These are phyloP conservation scores for Novumbra hubbsi DNA, from an alignment of 2,797 vertebrate genomes.

Conservation along the genomic window DNA sequence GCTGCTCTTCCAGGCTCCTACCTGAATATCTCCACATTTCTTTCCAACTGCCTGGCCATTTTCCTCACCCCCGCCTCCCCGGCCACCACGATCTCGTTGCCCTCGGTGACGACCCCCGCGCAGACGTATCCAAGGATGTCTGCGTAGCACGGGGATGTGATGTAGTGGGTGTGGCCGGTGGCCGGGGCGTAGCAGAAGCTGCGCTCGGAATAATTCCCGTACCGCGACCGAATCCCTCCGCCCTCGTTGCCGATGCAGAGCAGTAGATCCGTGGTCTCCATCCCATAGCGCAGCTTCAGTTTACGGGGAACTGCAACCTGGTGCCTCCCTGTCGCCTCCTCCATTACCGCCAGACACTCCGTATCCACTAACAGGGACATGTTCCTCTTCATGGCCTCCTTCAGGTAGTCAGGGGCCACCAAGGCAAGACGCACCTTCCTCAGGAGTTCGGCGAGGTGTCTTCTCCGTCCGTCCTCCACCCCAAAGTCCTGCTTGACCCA, in stretches of 20 bases:
- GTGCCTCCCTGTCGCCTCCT: slow-evolving; percentile 74
- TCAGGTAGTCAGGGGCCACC: slow-evolving; percentile 82
- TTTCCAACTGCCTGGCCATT: slow-evolving; percentile 85
- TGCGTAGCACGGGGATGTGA: slow-evolving; percentile 91
- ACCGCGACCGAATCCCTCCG: slow-evolving; percentile 87
- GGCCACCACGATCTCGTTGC: slow-evolving; percentile 87
- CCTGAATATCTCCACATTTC: slow-evolving; percentile 90
- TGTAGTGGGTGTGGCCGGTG: slow-evolving; percentile 83
- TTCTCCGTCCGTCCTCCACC: slow-evolving; percentile 58
- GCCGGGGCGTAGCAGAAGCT: slow-evolving; percentile 91
- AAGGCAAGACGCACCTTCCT: slow-evolving; percentile 88
- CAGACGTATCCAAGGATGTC: slow-evolving; percentile 88
- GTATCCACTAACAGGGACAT: slow-evolving; percentile 82
- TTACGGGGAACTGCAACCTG: slow-evolving; percentile 74
- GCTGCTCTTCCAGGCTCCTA: slow-evolving; percentile 49
- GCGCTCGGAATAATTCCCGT: slow-evolving; percentile 82
- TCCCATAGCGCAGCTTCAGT: slow-evolving; percentile 88
- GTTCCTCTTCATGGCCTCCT: slow-evolving; percentile 84
- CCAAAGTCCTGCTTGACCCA: slow-evolving; percentile 84
- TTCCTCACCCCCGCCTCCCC: slow-evolving; percentile 88
- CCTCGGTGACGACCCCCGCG: slow-evolving; percentile 87
- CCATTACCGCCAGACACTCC: slow-evolving; percentile 84
- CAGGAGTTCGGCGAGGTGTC: slow-evolving; percentile 86
- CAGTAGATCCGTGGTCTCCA: slow-evolving; percentile 93
- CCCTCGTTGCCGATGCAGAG: slow-evolving; percentile 93